A percentile compares a stretch with the other conserved stretches of the same genome.
Evolutionary conservation across 1,140 invertebrate genomes (phyloP).

Genomic region (Achatina immaculata): DNA sequence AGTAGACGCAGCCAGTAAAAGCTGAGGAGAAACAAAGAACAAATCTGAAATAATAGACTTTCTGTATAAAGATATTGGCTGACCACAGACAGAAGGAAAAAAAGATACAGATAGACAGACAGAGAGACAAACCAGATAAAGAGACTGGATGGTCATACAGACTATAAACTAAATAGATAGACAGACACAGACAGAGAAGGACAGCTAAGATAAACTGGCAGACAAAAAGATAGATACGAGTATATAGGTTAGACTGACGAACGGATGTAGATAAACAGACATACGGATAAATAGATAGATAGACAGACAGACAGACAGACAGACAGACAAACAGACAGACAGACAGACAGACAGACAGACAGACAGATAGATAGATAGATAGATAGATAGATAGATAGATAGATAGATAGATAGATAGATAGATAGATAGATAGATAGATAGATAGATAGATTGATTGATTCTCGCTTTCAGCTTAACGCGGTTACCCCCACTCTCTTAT

Average conservation of each 20-base stretch:
- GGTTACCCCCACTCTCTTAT: no score
- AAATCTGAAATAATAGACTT: no score
- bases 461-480: no score
- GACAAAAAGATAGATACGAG: no score
- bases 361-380: not conserved
- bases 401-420: slow-evolving; percentile 19
- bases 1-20: no score
- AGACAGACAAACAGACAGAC: not conserved
- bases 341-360: not conserved
- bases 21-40: no score
- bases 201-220: not conserved
- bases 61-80: no score
- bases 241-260: not conserved
- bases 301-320: not conserved
- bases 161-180: not conserved
- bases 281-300: not conserved
- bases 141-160: not conserved
- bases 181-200: not conserved
- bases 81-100: no score
- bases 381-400: slow-evolving; percentile 26
- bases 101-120: no score
- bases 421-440: slow-evolving; percentile 10
- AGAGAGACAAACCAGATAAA: no score
- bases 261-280: not conserved
- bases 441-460: not conserved